Percentiles rank a stretch among this genome's conserved stretches.
phyloP scores from a whole-genome alignment of 2,113 vertebrate genomes.

The Acanthochromis polyacanthus region DNA sequence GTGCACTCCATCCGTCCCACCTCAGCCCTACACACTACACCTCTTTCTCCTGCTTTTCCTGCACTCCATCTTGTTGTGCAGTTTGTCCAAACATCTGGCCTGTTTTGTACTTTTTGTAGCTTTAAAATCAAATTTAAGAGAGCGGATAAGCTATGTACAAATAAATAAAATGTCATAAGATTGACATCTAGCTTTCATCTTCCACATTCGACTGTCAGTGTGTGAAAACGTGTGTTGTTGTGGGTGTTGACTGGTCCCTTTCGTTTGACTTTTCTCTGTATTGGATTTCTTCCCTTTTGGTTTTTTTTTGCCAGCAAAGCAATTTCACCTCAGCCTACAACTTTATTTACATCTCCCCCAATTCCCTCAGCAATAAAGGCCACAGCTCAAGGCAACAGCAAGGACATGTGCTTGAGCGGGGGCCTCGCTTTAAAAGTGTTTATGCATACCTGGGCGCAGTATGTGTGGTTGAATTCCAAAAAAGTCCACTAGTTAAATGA shows the following conservation, averaged over 20 bases:
- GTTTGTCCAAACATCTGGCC: conserved; percentile 27
- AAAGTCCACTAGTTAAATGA: conserved; percentile 2
- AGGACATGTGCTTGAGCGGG: conserved; percentile 52
- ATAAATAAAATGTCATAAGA: conserved; percentile 1
- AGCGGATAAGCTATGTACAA: not conserved
- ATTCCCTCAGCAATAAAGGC: conserved; percentile 78
- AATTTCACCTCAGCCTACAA: conserved; percentile 76
- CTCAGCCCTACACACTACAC: conserved; percentile 26
- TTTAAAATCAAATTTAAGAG: conserved; percentile 3
- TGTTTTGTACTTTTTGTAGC: conserved; percentile 26
- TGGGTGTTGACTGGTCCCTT: conserved; percentile 39
- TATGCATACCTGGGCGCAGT: conserved; percentile 19
- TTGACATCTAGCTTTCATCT: not conserved
- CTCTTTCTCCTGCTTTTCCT: conserved; percentile 16
- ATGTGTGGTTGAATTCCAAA: conserved; percentile 50
- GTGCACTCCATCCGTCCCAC: conserved; percentile 65
- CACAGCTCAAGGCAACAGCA: conserved; percentile 61
- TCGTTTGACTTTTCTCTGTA: conserved; percentile 9
- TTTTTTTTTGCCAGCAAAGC: conserved; percentile 61
- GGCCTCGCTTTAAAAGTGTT: conserved; percentile 29
- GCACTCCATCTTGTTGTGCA: conserved; percentile 37
- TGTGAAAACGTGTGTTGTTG: not conserved
- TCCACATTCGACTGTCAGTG: not conserved
- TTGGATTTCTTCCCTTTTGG: conserved; percentile 31
- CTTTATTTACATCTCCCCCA: conserved; percentile 83